Conservation (phyloP, 2,113 vertebrate genomes). For the Reinhardtius hippoglossoides region DNA sequence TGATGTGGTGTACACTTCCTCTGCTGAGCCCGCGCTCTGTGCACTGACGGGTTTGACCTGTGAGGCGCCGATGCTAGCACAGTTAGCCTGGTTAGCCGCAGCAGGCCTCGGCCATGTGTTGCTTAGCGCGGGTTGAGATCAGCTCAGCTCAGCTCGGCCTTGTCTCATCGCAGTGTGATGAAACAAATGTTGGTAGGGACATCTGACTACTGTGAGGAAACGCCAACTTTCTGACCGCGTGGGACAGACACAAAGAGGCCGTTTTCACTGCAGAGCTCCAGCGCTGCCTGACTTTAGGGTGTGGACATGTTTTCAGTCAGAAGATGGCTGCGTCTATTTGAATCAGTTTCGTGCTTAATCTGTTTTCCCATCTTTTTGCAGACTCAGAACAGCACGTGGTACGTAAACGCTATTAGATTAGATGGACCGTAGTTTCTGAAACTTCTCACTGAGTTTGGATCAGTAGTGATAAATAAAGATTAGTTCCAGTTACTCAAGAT, state of each 20-base stretch:
- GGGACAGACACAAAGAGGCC: neutral
- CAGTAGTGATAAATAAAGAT: no score
- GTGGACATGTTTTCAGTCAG: no score
- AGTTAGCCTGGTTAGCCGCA: neutral
- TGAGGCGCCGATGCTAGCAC: neutral
- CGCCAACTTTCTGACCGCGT: conserved; percentile 87
- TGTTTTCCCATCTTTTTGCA: neutral
- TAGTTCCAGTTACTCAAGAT: neutral
- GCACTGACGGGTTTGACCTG: neutral
- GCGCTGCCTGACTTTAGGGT: neutral
- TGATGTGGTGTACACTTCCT: fast-evolving
- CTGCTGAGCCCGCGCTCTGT: no score
- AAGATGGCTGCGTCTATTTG: neutral
- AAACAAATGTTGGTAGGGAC: conserved; percentile 95
- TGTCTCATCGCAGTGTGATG: conserved; percentile 83
- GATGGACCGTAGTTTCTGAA: no score
- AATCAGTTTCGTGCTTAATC: neutral
- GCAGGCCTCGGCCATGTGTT: conserved; percentile 70
- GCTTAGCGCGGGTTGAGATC: fast-evolving
- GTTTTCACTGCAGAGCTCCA: neutral
- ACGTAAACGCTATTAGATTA: neutral
- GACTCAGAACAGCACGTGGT: neutral
- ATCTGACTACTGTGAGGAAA: conserved; percentile 91
- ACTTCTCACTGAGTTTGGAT: no score
- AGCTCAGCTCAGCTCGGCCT: neutral